Base-by-base conservation (phyloP, 2,797 vertebrate genomes). In the Aeoliscus strigatus region DNA sequence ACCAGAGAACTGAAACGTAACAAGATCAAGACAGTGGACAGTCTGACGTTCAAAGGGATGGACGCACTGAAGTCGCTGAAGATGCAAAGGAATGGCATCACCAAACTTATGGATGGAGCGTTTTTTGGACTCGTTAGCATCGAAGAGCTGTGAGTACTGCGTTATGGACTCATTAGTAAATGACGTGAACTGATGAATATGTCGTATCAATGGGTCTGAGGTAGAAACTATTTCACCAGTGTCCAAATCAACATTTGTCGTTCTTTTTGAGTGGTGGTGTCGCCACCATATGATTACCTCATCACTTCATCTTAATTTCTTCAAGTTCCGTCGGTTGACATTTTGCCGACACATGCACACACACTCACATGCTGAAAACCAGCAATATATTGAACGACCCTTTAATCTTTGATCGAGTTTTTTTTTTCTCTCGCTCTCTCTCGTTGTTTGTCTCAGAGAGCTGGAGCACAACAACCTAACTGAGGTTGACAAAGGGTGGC, bases 61-160 rank as follows among this genome's bases (percentile, higher is more conserved):
- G 94, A 96, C 18, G 90, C 91, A n/a, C 79, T 98, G 50, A 93
- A 87, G 65, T 94, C 92, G 6, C 84, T 98, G 73, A 98, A 96
- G 83, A 90, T 98, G 91, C 94, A 98, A 54, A 87, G 93, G 66
- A 98, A 98, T 36, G 91, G 94, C 64, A 92, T 98, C 66, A 90
- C 83, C 33, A 94, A 88, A 77, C 90, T 98, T 30, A 97, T 97
- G 92, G 94, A 98, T 44, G 96, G 94, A 39, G 94, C 96, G 1
- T 96, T 98, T 77, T 98, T 97, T 86, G 96, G 96, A 66, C 84
- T 98, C 42, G 91, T 92, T 70, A 94, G 88, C 80, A 98, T 98
- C 74, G 94, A 97, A 68, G 94, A 98, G 77, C 45, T 98, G 96
- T 97, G 76, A 94, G 96, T 92, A 17, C 18, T 35, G 3, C 31